Percentiles rank a stretch among this genome's conserved stretches.
Conservation (phyloP, 2,888 invertebrate genomes). For the Aphidoletes aphidimyza region DNA sequence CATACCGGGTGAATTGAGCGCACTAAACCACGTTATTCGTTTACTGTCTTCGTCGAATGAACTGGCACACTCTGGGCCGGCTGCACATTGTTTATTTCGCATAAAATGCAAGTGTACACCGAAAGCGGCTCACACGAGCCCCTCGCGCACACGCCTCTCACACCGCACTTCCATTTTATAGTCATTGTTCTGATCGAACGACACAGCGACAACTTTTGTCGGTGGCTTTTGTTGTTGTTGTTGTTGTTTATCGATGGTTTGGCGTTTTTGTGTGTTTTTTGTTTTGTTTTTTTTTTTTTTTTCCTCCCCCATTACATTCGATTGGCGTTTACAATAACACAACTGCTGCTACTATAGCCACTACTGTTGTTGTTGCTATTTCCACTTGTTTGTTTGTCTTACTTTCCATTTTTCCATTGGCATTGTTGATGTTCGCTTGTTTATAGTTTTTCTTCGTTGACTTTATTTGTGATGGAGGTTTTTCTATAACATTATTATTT, state of each 20-base stretch:
- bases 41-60: too few species aligned
- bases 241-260: neutral
- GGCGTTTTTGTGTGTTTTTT: too few species aligned
- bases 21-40: too few species aligned
- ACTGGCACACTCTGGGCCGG: too few species aligned
- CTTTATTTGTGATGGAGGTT: conserved; percentile 13
- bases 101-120: neutral
- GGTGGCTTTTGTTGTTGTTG: neutral
- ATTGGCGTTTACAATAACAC: conserved; percentile 1
- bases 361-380: neutral
- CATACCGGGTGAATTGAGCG: too few species aligned
- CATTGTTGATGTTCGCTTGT: conserved; percentile 15
- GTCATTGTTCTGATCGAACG: neutral
- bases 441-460: conserved; percentile 10
- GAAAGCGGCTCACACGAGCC: neutral
- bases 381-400: neutral
- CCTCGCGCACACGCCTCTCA: neutral
- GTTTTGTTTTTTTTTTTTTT: neutral
- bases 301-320: neutral
- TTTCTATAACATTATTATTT: conserved; percentile 43
- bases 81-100: neutral
- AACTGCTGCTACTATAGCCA: too few species aligned
- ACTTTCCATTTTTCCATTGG: neutral
- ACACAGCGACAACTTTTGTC: neutral
- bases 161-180: too few species aligned